Percentiles rank a stretch among this genome's conserved stretches.
These are phyloP conservation scores for Malachius bipustulatus DNA, from an alignment of 2,888 invertebrate species.

Conservation along the genomic window DNA sequence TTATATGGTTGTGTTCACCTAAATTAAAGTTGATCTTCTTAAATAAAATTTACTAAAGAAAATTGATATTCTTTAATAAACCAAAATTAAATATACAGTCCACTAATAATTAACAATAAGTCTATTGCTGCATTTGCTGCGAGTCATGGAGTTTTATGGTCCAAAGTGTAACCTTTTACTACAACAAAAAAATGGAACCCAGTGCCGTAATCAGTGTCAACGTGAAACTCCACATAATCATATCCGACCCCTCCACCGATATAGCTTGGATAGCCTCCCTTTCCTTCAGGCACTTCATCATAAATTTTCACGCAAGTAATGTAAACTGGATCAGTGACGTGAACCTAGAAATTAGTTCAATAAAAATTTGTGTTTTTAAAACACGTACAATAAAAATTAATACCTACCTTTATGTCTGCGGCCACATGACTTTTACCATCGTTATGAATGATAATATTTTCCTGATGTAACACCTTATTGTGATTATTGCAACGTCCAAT, in stretches of 20 bases:
- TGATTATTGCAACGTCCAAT: constrained; percentile 31
- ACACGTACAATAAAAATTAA: constrained; percentile 8
- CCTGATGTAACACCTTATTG: constrained; percentile 30
- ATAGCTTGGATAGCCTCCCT: constrained; percentile 28
- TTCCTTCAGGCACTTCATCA: constrained; percentile 30
- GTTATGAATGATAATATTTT: constrained; percentile 35
- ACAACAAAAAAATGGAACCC: constrained; percentile 39
- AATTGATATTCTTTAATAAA: no score
- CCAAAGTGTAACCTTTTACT: constrained; percentile 30
- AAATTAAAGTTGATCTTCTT: no score
- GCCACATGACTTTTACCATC: constrained; percentile 35
- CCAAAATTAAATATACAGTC: no score
- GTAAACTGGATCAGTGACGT: constrained; percentile 32
- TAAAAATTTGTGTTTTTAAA: no score
- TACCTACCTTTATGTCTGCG: constrained; percentile 30
- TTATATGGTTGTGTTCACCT: no score
- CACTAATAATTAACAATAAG: no score
- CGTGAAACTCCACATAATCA: constrained; percentile 35
- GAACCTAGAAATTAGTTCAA: constrained; percentile 28
- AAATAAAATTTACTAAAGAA: no score
- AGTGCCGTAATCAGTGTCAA: constrained; percentile 35
- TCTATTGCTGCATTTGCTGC: no score
- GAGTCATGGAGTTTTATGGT: no score
- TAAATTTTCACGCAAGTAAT: constrained; percentile 37
- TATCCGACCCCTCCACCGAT: constrained; percentile 35